These are phyloP conservation scores for Caenorhabditis briggsae DNA, from an alignment of 1,140 invertebrate species.

Conservation along the genomic window DNA sequence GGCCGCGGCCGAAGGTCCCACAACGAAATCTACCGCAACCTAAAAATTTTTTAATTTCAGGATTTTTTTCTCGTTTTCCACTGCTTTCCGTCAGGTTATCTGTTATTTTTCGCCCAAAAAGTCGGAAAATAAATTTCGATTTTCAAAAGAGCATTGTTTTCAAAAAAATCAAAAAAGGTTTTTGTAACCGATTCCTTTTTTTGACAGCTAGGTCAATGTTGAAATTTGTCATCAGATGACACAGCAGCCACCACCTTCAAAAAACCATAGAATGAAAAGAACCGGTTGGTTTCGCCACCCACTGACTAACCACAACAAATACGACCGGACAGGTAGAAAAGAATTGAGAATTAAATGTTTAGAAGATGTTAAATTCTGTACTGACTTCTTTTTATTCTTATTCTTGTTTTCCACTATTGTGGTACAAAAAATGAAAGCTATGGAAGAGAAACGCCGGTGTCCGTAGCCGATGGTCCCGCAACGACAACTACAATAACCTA, in stretches of 20 bases:
- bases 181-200: neutral
- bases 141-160: neutral
- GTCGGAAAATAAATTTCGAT: neutral
- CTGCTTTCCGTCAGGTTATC: no score
- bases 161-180: neutral
- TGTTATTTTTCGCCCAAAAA: no score
- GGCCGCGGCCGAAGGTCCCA: no score
- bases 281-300: slow-evolving; percentile 19
- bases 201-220: neutral
- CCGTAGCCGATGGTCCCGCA: no score
- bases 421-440: no score
- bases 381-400: no score
- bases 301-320: slow-evolving; percentile 52
- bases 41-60: no score
- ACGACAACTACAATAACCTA: no score
- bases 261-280: slow-evolving; percentile 40
- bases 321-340: neutral
- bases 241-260: neutral
- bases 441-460: no score
- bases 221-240: slow-evolving; percentile 40
- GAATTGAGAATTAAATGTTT: neutral
- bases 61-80: no score
- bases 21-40: no score
- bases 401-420: no score
- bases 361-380: neutral